Percentiles rank a stretch among this genome's conserved stretches.
These are phyloP conservation scores for Odontocerum albicorne DNA, from an alignment of 2,888 invertebrate species.

Conservation along the genomic window DNA sequence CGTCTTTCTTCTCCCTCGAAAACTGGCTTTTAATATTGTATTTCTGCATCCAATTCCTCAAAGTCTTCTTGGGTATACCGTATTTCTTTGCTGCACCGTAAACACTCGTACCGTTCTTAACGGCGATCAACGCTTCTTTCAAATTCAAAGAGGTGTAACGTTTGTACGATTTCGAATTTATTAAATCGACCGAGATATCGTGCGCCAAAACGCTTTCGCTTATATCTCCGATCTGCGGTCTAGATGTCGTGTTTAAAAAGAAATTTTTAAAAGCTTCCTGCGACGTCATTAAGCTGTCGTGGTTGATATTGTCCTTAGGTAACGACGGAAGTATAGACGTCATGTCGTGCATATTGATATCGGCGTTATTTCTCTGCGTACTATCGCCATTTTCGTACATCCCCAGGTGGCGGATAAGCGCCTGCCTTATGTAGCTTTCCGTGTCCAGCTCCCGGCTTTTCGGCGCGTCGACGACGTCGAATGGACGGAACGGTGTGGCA, in stretches of 20 bases:
- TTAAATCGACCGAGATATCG: conserved; percentile 44
- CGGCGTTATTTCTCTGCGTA: background rate
- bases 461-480: conserved; percentile 7
- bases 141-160: conserved; percentile 57
- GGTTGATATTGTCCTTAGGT: background rate
- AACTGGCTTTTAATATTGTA: conserved; percentile 59
- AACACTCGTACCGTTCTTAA: conserved; percentile 57
- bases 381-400: conserved; percentile 2
- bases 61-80: conserved; percentile 58
- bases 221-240: conserved; percentile 13
- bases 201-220: conserved; percentile 14
- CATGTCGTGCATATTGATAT: background rate
- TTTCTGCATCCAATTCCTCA: conserved; percentile 61
- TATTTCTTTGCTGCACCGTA: conserved; percentile 60
- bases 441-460: conserved; percentile 16
- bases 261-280: conserved; percentile 22
- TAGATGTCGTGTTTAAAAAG: conserved; percentile 11
- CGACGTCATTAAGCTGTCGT: conserved; percentile 15
- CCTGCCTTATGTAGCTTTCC: conserved; percentile 19
- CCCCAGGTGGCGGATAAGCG: conserved; percentile 18
- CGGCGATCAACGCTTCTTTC: conserved; percentile 54
- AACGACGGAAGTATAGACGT: background rate
- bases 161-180: conserved; percentile 56
- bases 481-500: conserved; percentile 21
- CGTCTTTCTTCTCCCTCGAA: conserved; percentile 53